Conservation (phyloP, 2,113 vertebrate species). For the Mellivora capensis region DNA sequence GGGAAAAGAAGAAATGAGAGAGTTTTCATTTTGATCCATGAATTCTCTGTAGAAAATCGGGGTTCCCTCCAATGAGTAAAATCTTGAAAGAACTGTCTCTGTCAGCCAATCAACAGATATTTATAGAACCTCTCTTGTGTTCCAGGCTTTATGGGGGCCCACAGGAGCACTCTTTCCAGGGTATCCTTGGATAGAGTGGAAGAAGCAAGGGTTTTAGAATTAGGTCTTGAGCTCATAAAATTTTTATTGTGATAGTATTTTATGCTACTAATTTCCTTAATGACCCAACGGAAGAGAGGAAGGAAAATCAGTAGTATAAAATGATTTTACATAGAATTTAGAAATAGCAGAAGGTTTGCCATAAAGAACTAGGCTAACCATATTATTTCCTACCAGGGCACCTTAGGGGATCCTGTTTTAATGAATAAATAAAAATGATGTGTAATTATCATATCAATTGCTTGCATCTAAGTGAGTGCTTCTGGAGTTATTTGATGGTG, state of each 20-base stretch:
- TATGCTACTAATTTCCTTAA: conserved; percentile 35
- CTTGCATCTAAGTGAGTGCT: conserved; percentile 72
- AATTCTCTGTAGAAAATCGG: neutral
- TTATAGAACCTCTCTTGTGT: neutral
- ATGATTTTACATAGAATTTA: conserved; percentile 51
- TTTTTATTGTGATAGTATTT: conserved; percentile 18
- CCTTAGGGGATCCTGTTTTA: conserved; percentile 66
- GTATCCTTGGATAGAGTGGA: neutral
- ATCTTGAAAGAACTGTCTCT: neutral
- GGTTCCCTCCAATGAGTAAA: neutral
- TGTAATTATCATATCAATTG: conserved; percentile 73
- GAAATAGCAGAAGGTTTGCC: conserved; percentile 38
- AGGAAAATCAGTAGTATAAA: conserved; percentile 38
- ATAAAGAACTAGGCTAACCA: conserved; percentile 56
- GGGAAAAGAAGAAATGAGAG: neutral
- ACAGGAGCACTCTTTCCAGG: neutral
- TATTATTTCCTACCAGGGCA: conserved; percentile 61
- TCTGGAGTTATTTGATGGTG: conserved; percentile 71
- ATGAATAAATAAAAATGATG: conserved; percentile 74
- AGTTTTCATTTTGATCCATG: neutral
- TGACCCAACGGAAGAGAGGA: conserved; percentile 31
- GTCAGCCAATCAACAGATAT: neutral
- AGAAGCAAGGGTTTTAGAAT: conserved; percentile 21
- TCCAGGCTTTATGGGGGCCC: neutral
- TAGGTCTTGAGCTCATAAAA: conserved; percentile 38